These are phyloP conservation scores for Trematomus loennbergii DNA, from an alignment of 2,113 vertebrate species.

Conservation along the genomic window DNA sequence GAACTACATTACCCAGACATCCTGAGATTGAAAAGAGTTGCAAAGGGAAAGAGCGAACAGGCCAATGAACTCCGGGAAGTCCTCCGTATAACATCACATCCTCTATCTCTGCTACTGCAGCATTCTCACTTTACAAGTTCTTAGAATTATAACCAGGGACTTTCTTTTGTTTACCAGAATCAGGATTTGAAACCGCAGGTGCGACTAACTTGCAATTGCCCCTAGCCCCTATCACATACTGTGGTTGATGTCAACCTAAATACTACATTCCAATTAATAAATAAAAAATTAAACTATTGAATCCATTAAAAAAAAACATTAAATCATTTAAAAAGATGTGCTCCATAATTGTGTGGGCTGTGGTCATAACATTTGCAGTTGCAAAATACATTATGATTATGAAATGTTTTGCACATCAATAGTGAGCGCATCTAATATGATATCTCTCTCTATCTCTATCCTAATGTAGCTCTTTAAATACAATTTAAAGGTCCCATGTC, in stretches of 20 bases:
- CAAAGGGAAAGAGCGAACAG: conserved; percentile 70
- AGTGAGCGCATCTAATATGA: no score
- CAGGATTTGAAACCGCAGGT: neutral
- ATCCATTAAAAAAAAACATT: neutral
- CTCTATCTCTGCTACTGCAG: neutral
- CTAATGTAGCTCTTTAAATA: no score
- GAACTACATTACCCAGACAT: conserved; percentile 80
- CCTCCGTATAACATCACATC: conserved; percentile 25
- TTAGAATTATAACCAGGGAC: no score
- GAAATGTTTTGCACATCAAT: no score
- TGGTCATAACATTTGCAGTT: neutral
- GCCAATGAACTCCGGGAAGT: conserved; percentile 73
- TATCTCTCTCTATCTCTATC: no score
- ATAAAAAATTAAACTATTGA: neutral
- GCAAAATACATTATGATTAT: neutral
- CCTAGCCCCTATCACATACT: neutral
- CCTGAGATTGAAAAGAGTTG: neutral
- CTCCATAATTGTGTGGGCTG: neutral
- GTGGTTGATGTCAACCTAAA: neutral
- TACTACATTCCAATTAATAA: no score
- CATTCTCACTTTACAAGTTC: neutral
- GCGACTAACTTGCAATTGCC: no score
- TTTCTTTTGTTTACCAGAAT: neutral
- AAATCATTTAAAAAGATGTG: neutral
- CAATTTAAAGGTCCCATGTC: no score